phyloP scores from a whole-genome alignment of 2,113 vertebrate species.

The Clarias gariepinus region DNA sequence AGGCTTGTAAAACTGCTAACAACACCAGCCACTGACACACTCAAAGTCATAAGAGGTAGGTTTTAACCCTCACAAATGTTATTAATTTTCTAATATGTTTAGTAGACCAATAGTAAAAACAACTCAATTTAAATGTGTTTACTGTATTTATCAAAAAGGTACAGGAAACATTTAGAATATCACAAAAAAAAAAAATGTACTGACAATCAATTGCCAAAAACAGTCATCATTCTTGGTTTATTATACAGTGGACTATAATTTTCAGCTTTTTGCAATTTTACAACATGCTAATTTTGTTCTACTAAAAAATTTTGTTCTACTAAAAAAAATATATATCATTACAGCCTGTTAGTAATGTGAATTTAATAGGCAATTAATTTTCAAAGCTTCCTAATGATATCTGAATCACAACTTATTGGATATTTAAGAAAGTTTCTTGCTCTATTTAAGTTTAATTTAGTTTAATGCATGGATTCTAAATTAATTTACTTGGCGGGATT shows the following conservation, averaged over 20 bases:
- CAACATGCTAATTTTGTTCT: too few species aligned
- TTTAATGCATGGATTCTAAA: neutral
- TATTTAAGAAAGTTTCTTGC: neutral
- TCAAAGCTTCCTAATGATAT: too few species aligned
- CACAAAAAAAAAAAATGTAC: too few species aligned
- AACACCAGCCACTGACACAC: constrained; percentile 38
- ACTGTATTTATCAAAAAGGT: neutral
- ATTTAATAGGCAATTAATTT: neutral
- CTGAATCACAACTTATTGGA: too few species aligned
- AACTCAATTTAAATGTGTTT: neutral
- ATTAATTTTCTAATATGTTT: neutral
- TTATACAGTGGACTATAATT: too few species aligned
- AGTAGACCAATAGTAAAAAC: neutral
- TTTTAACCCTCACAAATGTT: neutral
- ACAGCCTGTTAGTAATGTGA: too few species aligned
- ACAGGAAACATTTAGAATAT: too few species aligned
- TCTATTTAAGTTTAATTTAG: neutral
- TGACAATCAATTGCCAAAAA: too few species aligned
- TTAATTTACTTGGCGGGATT: neutral
- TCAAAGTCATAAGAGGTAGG: constrained; percentile 48
- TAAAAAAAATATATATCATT: too few species aligned
- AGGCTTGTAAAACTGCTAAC: constrained; percentile 36
- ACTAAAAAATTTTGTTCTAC: too few species aligned
- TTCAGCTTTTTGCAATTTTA: too few species aligned
- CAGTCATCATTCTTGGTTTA: too few species aligned